Evolutionary conservation across 2,888 invertebrate species (phyloP).

Genomic region (Cephus spinipes): DNA sequence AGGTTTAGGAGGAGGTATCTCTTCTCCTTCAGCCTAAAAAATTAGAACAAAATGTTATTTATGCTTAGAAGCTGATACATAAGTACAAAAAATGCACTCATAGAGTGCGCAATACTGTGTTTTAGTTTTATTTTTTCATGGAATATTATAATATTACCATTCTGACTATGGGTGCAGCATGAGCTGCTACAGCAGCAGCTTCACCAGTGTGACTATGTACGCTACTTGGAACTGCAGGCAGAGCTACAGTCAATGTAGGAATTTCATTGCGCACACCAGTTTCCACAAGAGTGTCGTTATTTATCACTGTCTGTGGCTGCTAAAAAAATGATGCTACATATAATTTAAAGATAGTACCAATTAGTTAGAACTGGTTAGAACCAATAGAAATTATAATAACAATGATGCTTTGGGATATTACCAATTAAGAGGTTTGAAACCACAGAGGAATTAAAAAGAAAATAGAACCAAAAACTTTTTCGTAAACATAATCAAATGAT

Average conservation of each 20-base stretch:
- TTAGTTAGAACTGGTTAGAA: background rate
- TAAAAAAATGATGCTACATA: conserved; percentile 16
- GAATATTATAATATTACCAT: conserved; percentile 27
- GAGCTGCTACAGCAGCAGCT: conserved; percentile 30
- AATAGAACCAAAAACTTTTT: background rate
- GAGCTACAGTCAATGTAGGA: conserved; percentile 42
- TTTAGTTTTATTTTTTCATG: background rate
- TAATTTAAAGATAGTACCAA: background rate
- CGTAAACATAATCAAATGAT: background rate
- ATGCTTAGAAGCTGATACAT: background rate
- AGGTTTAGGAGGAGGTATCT: conserved; percentile 84
- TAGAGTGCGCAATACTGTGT: background rate
- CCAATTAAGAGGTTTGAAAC: background rate
- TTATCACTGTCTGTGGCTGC: conserved; percentile 33
- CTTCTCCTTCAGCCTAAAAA: conserved; percentile 61
- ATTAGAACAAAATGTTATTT: background rate
- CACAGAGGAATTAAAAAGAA: background rate
- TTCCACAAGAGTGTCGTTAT: conserved; percentile 23
- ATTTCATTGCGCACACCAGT: conserved; percentile 34
- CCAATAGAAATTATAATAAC: background rate
- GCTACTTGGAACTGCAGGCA: conserved; percentile 39
- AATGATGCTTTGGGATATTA: background rate
- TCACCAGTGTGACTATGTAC: conserved; percentile 40
- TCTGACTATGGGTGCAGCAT: conserved; percentile 22
- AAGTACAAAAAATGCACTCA: background rate